Percentiles rank a stretch among this genome's conserved stretches.
Evolutionary conservation across 2,113 vertebrate genomes (phyloP).

Genomic region (Lucifuga dentata): DNA sequence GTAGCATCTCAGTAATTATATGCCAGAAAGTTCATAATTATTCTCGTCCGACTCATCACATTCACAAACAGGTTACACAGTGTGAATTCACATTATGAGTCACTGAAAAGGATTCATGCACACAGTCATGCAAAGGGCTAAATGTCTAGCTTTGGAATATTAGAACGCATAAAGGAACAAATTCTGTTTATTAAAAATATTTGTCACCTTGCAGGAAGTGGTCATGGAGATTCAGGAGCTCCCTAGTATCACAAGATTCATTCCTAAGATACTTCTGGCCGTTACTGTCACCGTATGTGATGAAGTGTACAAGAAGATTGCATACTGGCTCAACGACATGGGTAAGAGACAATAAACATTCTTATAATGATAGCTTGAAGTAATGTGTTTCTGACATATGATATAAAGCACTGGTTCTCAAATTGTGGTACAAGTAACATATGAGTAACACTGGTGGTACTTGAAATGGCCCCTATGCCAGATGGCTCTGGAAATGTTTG

Average conservation of each 20-base stretch:
- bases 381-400: too few relatives aligned
- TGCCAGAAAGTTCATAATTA: too few relatives aligned
- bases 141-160: conserved; percentile 32
- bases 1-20: too few relatives aligned
- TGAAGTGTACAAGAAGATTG: conserved; percentile 95
- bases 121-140: too few relatives aligned
- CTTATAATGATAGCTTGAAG: too few relatives aligned
- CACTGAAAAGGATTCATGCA: too few relatives aligned
- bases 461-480: too few relatives aligned
- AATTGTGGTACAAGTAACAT: too few relatives aligned
- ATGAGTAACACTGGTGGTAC: too few relatives aligned
- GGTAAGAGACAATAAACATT: conserved; percentile 86
- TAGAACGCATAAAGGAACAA: conserved; percentile 18
- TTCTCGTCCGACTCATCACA: too few relatives aligned
- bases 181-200: conserved; percentile 41
- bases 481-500: too few relatives aligned
- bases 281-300: conserved; percentile 91
- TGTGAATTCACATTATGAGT: background rate
- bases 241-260: conserved; percentile 88
- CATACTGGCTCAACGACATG: conserved; percentile 96
- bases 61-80: conserved; percentile 5
- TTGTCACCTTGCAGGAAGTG: conserved; percentile 85
- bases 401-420: too few relatives aligned
- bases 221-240: conserved; percentile 93
- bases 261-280: conserved; percentile 94